These are phyloP conservation scores for Dicrostonyx torquatus DNA, from an alignment of 2,797 vertebrate species.

Conservation along the genomic window DNA sequence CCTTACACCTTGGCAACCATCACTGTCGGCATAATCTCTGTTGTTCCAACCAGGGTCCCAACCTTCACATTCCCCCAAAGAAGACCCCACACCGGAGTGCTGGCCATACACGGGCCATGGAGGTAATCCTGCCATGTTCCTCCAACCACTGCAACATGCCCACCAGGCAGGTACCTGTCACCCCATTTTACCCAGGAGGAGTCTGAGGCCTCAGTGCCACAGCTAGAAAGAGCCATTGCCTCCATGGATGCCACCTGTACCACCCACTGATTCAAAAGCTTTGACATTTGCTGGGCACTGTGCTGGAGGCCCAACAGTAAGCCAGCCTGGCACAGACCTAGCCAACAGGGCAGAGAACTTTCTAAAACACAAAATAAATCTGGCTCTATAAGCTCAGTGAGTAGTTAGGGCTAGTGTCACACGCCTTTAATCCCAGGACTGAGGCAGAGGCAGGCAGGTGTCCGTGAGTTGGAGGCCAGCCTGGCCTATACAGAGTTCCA, in stretches of 20 bases:
- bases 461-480: neutral
- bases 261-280: neutral
- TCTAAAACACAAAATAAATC: constrained; percentile 20
- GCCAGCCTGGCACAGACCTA: neutral
- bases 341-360: neutral
- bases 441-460: neutral
- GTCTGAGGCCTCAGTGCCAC: neutral
- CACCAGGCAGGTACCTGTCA: neutral
- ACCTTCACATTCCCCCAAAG: neutral
- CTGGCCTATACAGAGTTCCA: neutral
- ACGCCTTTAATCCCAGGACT: neutral
- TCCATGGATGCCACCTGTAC: neutral
- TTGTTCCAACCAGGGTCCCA: no score
- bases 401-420: neutral
- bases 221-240: neutral
- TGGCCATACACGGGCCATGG: accelerated
- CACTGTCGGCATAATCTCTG: neutral
- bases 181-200: neutral
- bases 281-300: neutral
- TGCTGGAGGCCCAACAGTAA: neutral
- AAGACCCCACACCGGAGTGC: accelerated
- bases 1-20: neutral
- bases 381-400: neutral
- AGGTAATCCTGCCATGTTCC: accelerated
- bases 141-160: accelerated